Percentiles rank a stretch among this genome's conserved stretches.
These are phyloP conservation scores for Cyanoramphus novaezelandiae DNA, from an alignment of 2,113 vertebrate genomes.

Conservation along the genomic window DNA sequence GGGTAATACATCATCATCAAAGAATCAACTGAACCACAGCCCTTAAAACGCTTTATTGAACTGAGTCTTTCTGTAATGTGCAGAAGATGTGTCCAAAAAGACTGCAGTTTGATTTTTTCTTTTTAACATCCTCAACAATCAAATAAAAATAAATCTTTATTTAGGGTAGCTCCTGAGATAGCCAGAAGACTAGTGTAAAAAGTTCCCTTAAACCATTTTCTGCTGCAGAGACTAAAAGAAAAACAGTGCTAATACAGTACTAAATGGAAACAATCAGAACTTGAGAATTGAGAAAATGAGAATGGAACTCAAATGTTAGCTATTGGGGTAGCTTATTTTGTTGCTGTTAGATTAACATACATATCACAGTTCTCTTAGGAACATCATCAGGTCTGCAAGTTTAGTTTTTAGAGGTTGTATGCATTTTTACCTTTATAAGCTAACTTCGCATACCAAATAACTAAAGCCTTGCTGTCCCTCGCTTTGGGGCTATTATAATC, in stretches of 20 bases:
- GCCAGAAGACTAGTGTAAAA: constrained; percentile 53
- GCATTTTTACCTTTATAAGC: constrained; percentile 86
- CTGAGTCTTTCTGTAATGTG: constrained; percentile 71
- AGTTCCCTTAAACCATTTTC: constrained; percentile 53
- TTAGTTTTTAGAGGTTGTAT: constrained; percentile 88
- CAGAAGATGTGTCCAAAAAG: constrained; percentile 69
- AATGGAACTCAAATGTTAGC: constrained; percentile 36
- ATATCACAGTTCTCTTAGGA: constrained; percentile 63
- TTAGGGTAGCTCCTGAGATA: constrained; percentile 46
- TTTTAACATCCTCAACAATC: constrained; percentile 70
- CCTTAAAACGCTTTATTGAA: constrained; percentile 82
- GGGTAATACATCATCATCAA: constrained; percentile 57
- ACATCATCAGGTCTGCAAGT: constrained; percentile 53
- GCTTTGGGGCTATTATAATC: constrained; percentile 87
- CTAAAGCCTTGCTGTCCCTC: constrained; percentile 74
- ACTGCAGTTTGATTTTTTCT: constrained; percentile 68
- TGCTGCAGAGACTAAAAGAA: constrained; percentile 59
- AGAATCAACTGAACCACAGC: constrained; percentile 76
- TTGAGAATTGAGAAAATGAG: constrained; percentile 48
- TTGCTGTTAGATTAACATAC: constrained; percentile 58
- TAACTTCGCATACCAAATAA: constrained; percentile 86
- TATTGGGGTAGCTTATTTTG: constrained; percentile 31
- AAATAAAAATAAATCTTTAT: constrained; percentile 47
- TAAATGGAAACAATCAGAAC: constrained; percentile 43
- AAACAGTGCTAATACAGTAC: constrained; percentile 48